Base-by-base conservation (phyloP, 1,140 invertebrate genomes). In the Temnothorax nylanderi region DNA sequence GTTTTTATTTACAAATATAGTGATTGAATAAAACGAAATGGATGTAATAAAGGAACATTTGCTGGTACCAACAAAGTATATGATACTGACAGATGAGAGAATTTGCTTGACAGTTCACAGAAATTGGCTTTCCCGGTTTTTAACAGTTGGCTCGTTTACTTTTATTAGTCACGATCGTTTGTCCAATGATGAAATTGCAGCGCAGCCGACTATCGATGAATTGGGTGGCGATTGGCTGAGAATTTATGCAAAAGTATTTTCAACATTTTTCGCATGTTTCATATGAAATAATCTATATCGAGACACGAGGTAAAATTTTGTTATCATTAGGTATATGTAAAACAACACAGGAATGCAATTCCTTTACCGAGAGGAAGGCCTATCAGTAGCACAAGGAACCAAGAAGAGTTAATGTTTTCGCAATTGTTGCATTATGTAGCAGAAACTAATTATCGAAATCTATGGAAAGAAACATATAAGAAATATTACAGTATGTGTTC, bases 391-490 rank as follows among this genome's bases (percentile, higher is more conserved):
- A 94, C 93, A 47, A 96, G 95, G 92, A 91, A 95, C 58, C 96
- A 97, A 81, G 91, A 95, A 18, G 96, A 97, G 16, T 95, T 98
- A 21, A 96, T 97, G 32, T 98, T 97, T 93, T 96, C 97, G 10
- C 97, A 98, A 94, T 95, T 98, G 56, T 95, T 98, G 18, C 97
- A 97, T 91, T 98, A 98, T 96, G 97, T 98, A 78, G 96, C 97
- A 0, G 96, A 97, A 92, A 97, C 96, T 49, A 98, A 98, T 95
- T 97, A 97, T 92, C 96, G 97, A 92, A 98, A 98, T 94, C 95
- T 98, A 75, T 98, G 98, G 98, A 98, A 98, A 93, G 97, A 98
- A 91, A 96, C 97, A 7, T 98, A 97, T 91, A 98, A 97, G 92
- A 98, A 97, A 95, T 97, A 98, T 95, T 96, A 95, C 85, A 95